Evolutionary conservation across 2,797 vertebrate species (phyloP).

Genomic region (Nasua narica): DNA sequence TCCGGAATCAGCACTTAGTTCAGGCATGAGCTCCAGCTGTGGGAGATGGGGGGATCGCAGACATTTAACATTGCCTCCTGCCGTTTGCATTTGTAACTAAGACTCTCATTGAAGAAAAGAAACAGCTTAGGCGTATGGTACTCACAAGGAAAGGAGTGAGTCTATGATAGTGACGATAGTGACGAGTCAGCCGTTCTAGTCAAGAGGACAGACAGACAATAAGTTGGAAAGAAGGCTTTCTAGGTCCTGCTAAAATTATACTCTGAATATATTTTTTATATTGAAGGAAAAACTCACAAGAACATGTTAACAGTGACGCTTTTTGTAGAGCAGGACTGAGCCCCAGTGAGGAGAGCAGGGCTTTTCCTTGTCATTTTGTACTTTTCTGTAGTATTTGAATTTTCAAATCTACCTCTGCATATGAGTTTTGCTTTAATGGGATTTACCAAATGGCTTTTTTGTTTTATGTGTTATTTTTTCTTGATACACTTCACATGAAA

Average conservation of each 20-base stretch:
- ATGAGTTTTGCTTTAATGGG: not conserved
- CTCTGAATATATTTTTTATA: not conserved
- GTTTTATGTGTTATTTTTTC: conserved; percentile 21
- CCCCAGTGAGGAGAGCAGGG: not conserved
- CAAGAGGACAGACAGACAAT: not conserved
- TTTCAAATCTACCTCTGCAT: not conserved
- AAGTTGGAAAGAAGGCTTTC: not conserved
- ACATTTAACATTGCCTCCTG: not conserved
- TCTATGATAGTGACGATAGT: not conserved
- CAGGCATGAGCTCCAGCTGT: not conserved
- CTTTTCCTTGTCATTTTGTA: not conserved
- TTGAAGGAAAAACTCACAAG: not conserved
- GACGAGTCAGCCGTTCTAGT: not conserved
- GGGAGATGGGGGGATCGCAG: not conserved
- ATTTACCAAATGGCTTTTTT: not conserved
- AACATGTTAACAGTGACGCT: not conserved
- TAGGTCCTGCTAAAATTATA: not conserved
- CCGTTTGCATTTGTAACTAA: not conserved
- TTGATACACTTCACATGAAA: not conserved
- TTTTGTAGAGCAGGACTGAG: not conserved
- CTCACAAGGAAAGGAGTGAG: not conserved
- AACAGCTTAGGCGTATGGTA: not conserved
- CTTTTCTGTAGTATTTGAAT: not conserved
- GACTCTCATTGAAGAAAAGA: not conserved
- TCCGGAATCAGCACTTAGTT: not conserved